Evolutionary conservation across 2,113 vertebrate genomes (phyloP).

Genomic region (Petrocephalus zakoni): DNA sequence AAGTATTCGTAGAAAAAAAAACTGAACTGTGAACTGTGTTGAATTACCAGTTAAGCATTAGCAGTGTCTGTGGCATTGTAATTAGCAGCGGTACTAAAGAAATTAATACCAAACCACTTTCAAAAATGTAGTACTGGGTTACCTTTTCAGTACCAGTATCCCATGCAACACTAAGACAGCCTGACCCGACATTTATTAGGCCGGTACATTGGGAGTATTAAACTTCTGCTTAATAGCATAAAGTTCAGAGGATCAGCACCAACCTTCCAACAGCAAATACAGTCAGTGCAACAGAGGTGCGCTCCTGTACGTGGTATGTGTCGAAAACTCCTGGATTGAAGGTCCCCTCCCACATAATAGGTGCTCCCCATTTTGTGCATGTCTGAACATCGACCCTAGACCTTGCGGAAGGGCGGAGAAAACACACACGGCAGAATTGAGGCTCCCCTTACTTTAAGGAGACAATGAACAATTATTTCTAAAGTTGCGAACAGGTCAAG

Average conservation of each 20-base stretch:
- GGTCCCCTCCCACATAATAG: conserved; percentile 68
- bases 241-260: conserved; percentile 8
- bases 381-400: conserved; percentile 58
- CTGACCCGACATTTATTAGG: not conserved
- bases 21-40: not conserved
- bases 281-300: conserved; percentile 61
- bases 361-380: conserved; percentile 66
- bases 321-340: conserved; percentile 53
- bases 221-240: not conserved
- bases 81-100: not conserved
- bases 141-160: not conserved
- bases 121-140: not conserved
- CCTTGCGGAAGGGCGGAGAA: conserved; percentile 29
- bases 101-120: not conserved
- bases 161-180: not conserved
- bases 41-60: not conserved
- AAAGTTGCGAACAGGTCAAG: not conserved
- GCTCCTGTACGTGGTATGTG: conserved; percentile 35
- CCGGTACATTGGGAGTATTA: not conserved
- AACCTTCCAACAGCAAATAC: conserved; percentile 73
- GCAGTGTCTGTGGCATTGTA: not conserved
- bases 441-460: not conserved
- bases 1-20: not conserved
- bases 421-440: not conserved
- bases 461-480: not conserved